Base-by-base conservation (phyloP, 1,140 invertebrate species). In the Maniola jurtina region DNA sequence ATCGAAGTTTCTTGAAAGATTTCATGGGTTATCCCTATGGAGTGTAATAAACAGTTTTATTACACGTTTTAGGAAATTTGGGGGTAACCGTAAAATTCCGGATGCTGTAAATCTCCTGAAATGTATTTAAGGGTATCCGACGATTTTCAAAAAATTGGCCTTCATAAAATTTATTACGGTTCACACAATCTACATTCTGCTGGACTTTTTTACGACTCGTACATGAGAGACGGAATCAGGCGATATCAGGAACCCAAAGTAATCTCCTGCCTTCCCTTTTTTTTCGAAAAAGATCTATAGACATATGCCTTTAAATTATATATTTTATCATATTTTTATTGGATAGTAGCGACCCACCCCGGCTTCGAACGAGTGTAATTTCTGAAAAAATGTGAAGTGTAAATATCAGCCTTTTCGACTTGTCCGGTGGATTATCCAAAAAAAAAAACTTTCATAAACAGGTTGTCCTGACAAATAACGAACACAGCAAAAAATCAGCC, bases 151-250 rank as follows among this genome's bases (percentile, higher is more conserved):
- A 42, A 16, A 13, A 63, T 40, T 10, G 7, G 48, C 15, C 7
- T 16, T 52, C 14, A 52, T 52, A 9, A 25, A 52, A 52, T 52
- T 25, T 25, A 52, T 52, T 52, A 52, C 16, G 48, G 48, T 52
- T 5, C 14, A 13, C n/a, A 48, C 14, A 48, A 52, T 52, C 16
- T 52, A 11, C 5, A 25, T 45, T n/a, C 1, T 45, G 6, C 42
- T 9, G 42, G 13, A 45, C 5, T 0, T 45, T 45, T 45, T 45
- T 45, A n/a, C 42, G 42, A 45, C 42, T 11, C 9, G 42, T 45
- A 45, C 42, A 6, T 13, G 9, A 11, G 5, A 11, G 9, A 45
- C 42, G 42, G 13, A 45, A 45, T 45, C 42, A 45, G 42, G 42
- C 25, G 25, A 13, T 45, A 45, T 45, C 10, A 45, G 42, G 42